Conservation (phyloP, 2,113 vertebrate species). For the Xenopus laevis region DNA sequence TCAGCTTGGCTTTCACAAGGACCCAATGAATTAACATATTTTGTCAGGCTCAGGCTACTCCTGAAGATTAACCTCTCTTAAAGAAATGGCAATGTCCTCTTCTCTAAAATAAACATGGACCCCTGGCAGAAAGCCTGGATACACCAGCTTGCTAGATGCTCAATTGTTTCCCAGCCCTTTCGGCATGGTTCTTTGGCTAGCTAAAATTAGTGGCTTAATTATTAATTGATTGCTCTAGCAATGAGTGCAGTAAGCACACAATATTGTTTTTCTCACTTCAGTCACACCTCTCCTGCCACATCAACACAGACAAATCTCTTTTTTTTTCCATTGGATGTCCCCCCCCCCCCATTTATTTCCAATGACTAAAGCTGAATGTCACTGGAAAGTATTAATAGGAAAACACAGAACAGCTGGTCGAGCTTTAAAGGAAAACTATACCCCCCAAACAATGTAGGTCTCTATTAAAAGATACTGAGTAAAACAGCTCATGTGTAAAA, state of each 20-base stretch:
- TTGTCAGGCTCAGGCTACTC: too few relatives aligned
- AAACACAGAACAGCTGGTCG: conserved; percentile 53
- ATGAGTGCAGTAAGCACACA: conserved; percentile 11
- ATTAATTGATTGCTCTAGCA: conserved; percentile 58
- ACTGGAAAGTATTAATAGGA: conserved; percentile 47
- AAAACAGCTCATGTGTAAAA: too few relatives aligned
- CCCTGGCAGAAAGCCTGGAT: conserved; percentile 38
- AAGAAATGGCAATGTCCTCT: too few relatives aligned
- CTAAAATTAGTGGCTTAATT: conserved; percentile 61
- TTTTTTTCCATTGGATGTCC: conserved; percentile 41
- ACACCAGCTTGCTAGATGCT: conserved; percentile 15
- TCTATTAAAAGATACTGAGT: too few relatives aligned
- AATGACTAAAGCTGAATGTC: conserved; percentile 46
- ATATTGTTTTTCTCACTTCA: conserved; percentile 2
- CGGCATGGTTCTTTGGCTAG: conserved; percentile 15
- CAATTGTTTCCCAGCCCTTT: conserved; percentile 55
- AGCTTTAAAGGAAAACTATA: too few relatives aligned
- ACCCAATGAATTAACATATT: too few relatives aligned
- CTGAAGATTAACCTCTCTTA: too few relatives aligned
- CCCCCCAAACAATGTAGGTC: too few relatives aligned
- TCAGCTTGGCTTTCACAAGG: too few relatives aligned
- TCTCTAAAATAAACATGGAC: conserved; percentile 16
- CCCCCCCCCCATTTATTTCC: background rate
- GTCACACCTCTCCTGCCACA: conserved; percentile 6
- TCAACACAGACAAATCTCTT: conserved; percentile 48